Base-by-base conservation (phyloP, 2,113 vertebrate genomes). In the Ageneiosus marmoratus region DNA sequence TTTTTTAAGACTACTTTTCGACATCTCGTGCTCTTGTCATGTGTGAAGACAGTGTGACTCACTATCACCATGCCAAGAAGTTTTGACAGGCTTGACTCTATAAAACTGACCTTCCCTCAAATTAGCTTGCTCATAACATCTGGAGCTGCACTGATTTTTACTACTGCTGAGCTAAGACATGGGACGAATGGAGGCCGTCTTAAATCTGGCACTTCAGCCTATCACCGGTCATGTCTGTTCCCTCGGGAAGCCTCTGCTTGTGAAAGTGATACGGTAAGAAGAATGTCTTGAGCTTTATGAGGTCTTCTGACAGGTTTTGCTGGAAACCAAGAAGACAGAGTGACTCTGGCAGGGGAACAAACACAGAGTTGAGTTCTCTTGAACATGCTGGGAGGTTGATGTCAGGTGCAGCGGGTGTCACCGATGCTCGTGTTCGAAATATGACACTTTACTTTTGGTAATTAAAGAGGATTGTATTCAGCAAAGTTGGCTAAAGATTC, bases 341-440 rank as follows among this genome's bases (percentile, higher is more conserved):
- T 56, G 60, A 55, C 55, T 15, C n/a, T 67, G 50, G 37, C 24
- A 12, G 51, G 13, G 27, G 24, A 37, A 73, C 60, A 65, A 44
- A 50, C 46, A 22, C 24, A 75, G 6, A 3, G 24, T 37, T 12
- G 58, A 20, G 72, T 53, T 37, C 20, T 58, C 50, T 34, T 80
- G 67, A 80, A 79, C 20, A 4, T 32, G 41, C 56, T 55, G 16
- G 34, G 32, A 70, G 81, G 56, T 20, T 77, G 63, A 63, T 48
- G n/a, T 46, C 22, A 3, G 53, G 50, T 44, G 51, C 32, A 4
- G 58, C 60, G 48, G 46, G 16, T n/a, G 58, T 67, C 77, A 41
- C 32, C 79, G 51, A 37, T 11, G 79, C 60, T 80, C 84, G 55
- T 75, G 73, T 83, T 77, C 51, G 77, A 84, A 79, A 84, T 86